Base-by-base conservation (phyloP, 2,113 vertebrate species). In the Prolemur simus region DNA sequence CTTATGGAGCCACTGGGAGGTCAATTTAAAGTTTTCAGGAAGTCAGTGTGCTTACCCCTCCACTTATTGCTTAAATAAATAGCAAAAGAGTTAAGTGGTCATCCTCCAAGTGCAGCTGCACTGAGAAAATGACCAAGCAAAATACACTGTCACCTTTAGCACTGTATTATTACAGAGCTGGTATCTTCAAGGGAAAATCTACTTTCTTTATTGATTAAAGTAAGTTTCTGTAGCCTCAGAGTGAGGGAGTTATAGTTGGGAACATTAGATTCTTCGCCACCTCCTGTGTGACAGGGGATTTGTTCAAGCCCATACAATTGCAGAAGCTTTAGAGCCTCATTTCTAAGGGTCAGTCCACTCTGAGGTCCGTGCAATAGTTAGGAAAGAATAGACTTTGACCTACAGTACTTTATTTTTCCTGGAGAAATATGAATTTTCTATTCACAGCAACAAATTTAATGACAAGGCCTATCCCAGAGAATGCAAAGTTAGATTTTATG, bases 31-130 rank as follows among this genome's bases (percentile, higher is more conserved):
- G 92, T 96, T 87, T 96, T 94, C n/a, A 76, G 84, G 73, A 89
- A 95, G 83, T 49, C 80, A 25, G 13, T 83, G 52, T 80, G 39
- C 54, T 94, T 69, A 87, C 69, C 18, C 80, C 68, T 95, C 49
- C 32, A 76, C 95, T 94, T 89, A 93, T 81, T 95, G 11, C 87
- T 95, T 91, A 96, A 92, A 96, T 97, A 95, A 95, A 95, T 81
- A 89, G 63, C 82, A 94, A 42, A 87, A 87, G 89, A 76, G 87
- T 93, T 97, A 83, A 93, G 80, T 1, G 32, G 23, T 91, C 49
- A 52, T 68, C 66, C 17, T 63, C 58, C 20, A 85, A 86, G 34
- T 49, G 27, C 83, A 81, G 39, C 74, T 93, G 32, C 42, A 37
- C 54, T 95, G 77, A 84, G 93, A 84, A 96, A 96, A 87, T 60